phyloP scores from a whole-genome alignment of 2,113 vertebrate genomes.

The Cryptotis parvus region DNA sequence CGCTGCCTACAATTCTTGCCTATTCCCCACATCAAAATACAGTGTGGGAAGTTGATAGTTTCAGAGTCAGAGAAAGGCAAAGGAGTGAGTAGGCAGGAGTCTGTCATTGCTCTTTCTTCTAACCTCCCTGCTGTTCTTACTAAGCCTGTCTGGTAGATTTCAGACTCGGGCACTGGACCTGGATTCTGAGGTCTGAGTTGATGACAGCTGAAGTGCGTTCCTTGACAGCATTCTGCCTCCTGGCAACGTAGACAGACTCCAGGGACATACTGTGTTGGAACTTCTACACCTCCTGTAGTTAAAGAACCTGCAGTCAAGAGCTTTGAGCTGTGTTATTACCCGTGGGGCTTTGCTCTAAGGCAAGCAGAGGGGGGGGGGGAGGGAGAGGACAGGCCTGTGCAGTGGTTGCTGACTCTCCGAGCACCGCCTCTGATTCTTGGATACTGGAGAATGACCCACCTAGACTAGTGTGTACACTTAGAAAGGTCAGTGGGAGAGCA shows the following conservation, averaged over 20 bases:
- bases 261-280: conserved; percentile 15
- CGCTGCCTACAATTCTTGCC: not conserved
- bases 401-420: not conserved
- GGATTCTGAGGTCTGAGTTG: conserved; percentile 53
- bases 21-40: not conserved
- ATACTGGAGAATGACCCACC: not conserved
- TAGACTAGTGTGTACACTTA: conserved; percentile 34
- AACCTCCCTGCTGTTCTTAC: not conserved
- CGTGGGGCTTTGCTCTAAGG: conserved; percentile 28
- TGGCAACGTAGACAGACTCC: conserved; percentile 52
- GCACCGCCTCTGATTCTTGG: not conserved
- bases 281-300: not conserved
- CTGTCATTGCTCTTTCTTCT: conserved; percentile 11
- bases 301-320: not conserved
- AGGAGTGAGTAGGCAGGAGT: not conserved
- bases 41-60: not conserved
- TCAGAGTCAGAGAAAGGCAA: not conserved
- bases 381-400: not conserved
- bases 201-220: conserved; percentile 58
- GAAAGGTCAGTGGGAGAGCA: conserved; percentile 77
- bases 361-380: not conserved
- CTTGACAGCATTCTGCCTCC: conserved; percentile 66
- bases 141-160: conserved; percentile 9
- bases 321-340: not conserved
- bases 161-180: not conserved